Evolutionary conservation across 1,140 invertebrate species (phyloP).

Genomic region (Sycobia sp.): DNA sequence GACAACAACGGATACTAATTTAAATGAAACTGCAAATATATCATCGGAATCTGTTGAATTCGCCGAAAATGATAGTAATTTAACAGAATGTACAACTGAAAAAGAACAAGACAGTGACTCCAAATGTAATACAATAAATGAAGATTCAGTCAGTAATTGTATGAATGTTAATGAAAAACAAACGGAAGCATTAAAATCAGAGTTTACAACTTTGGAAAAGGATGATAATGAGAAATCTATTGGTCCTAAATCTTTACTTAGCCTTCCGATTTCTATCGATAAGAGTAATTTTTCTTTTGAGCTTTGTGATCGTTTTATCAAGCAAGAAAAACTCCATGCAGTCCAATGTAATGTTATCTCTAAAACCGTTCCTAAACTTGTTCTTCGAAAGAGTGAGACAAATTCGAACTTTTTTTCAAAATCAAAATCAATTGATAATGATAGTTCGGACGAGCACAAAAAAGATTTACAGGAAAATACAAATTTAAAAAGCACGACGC

Average conservation of each 20-base stretch:
- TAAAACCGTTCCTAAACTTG: conserved; percentile 50
- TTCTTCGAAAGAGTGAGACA: conserved; percentile 51
- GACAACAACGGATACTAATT: background rate
- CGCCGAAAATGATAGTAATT: background rate
- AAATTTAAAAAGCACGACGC: conserved; percentile 13
- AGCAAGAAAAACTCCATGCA: conserved; percentile 26
- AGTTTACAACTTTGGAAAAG: background rate
- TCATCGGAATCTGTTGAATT: background rate
- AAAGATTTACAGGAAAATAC: conserved; percentile 3
- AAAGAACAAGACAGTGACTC: background rate
- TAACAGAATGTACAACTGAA: background rate
- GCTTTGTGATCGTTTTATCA: conserved; percentile 28
- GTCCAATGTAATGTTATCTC: conserved; percentile 1
- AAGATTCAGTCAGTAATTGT: too few relatives aligned
- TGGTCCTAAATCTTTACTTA: background rate
- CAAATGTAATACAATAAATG: too few relatives aligned
- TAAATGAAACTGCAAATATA: background rate
- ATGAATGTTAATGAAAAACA: background rate
- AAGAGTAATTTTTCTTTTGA: conserved; percentile 26
- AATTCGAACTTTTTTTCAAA: conserved; percentile 39
- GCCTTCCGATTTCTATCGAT: conserved; percentile 27
- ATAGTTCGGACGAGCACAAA: conserved; percentile 1
- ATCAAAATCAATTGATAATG: conserved; percentile 30
- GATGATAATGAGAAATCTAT: background rate
- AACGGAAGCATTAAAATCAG: background rate